Evolutionary conservation across 2,797 vertebrate species (phyloP).

Genomic region (Odontamblyopus rebecca): DNA sequence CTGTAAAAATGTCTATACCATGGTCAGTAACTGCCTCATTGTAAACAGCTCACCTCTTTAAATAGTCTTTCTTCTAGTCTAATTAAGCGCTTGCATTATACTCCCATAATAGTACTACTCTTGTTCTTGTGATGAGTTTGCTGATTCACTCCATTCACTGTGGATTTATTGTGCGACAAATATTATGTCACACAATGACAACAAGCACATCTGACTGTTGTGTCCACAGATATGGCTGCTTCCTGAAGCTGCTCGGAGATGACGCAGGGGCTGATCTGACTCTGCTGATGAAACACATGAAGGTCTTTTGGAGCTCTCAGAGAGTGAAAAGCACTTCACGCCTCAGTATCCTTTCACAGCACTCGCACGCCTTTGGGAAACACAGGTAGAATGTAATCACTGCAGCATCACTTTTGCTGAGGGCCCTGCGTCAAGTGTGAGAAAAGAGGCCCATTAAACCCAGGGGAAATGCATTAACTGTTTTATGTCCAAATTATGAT

Average conservation of each 20-base stretch:
- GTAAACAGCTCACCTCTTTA: too few relatives aligned
- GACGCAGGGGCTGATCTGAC: slow-evolving; percentile 73
- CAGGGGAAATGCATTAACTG: background rate
- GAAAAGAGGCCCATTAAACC: background rate
- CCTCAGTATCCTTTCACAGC: slow-evolving; percentile 85
- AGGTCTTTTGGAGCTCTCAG: slow-evolving; percentile 83
- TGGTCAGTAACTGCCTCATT: too few relatives aligned
- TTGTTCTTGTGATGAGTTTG: background rate
- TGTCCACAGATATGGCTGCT: slow-evolving; percentile 83
- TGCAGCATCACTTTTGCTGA: slow-evolving; percentile 3
- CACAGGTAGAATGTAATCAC: background rate
- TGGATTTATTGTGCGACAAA: background rate
- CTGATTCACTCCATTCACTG: background rate
- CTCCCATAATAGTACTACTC: background rate
- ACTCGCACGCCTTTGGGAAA: background rate
- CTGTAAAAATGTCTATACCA: too few relatives aligned
- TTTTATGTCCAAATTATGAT: background rate
- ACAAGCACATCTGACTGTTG: slow-evolving; percentile 12
- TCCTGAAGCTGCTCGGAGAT: slow-evolving; percentile 79
- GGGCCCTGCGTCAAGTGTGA: slow-evolving; percentile 2
- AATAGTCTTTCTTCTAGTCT: too few relatives aligned
- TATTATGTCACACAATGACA: background rate
- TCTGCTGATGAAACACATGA: slow-evolving; percentile 81
- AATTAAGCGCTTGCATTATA: too few relatives aligned
- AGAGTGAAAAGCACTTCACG: slow-evolving; percentile 71